Base-by-base conservation (phyloP, 2,888 invertebrate genomes). In the Fragum sueziense region DNA sequence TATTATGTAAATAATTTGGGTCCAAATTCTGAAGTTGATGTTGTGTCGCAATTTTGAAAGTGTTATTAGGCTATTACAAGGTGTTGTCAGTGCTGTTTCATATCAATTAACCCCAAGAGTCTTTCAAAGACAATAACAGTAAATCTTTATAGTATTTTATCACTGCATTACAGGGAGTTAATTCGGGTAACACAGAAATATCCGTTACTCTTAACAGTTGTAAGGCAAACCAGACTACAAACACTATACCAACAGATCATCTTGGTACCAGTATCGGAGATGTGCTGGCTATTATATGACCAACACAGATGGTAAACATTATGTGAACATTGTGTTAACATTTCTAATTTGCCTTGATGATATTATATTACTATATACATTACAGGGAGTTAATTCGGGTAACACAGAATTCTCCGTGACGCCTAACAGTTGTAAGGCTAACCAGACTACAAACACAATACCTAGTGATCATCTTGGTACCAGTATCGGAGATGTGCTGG, bases 121-220 rank as follows among this genome's bases (percentile, higher is more conserved):
- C n/a, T n/a, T n/a, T n/a, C n/a, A n/a, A n/a, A n/a, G n/a, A n/a
- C n/a, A n/a, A n/a, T n/a, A n/a, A n/a, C n/a, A n/a, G n/a, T n/a
- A n/a, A n/a, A n/a, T n/a, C n/a, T n/a, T n/a, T n/a, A n/a, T n/a
- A n/a, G n/a, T n/a, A n/a, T n/a, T n/a, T n/a, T n/a, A n/a, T n/a
- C n/a, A n/a, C n/a, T 11, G 17, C 41, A 41, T 41, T 41, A 41
- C 41, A 83, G 83, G 77, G 70, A 47, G 61, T 83, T 17, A 76
- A 74, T 52, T 17, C 65, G 1, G 75, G 70, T 22, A 61, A 68
- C 3, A 72, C 75, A 9, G 31, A 54, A 25, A 52, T 75, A 20
- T 80, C 80, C 7, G 78, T 83, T 4, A 76, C 80, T n/a, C 68
- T 80, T n/a, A 47, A 76, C 34, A 73, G 80, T 61, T 83, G 83